Percentiles rank a stretch among this genome's conserved stretches.
phyloP scores from a whole-genome alignment of 2,113 vertebrate species.

The Salvelinus sp. region DNA sequence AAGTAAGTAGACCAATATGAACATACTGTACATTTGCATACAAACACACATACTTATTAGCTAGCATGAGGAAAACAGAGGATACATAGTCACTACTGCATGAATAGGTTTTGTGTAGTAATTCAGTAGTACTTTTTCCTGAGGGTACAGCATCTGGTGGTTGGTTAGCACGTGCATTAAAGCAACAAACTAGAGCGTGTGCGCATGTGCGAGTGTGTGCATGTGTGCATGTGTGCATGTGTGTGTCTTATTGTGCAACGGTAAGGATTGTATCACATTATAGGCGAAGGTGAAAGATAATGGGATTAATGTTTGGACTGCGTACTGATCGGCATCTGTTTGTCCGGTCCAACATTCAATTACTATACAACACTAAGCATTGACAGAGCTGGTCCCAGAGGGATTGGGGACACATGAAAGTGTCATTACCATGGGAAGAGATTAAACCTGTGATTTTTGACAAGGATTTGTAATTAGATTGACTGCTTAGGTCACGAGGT shows the following conservation, averaged over 20 bases:
- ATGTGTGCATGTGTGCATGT: neutral
- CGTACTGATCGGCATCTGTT: slow-evolving; percentile 1
- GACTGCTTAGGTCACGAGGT: neutral
- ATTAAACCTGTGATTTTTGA: neutral
- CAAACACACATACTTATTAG: too few species aligned
- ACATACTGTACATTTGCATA: too few species aligned
- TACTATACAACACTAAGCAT: slow-evolving; percentile 1
- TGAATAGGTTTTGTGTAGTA: too few species aligned
- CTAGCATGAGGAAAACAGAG: too few species aligned
- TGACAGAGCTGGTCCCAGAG: neutral
- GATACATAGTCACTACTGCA: too few species aligned
- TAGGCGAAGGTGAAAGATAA: slow-evolving; percentile 32
- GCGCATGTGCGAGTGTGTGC: too few species aligned
- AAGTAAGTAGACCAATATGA: too few species aligned
- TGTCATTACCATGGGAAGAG: neutral
- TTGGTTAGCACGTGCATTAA: neutral
- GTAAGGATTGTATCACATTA: slow-evolving; percentile 38
- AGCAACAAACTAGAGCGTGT: too few species aligned
- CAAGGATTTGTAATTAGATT: neutral
- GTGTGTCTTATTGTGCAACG: slow-evolving; percentile 9
- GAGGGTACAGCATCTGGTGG: too few species aligned
- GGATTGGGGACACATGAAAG: neutral
- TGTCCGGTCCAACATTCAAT: slow-evolving; percentile 23
- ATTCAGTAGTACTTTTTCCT: too few species aligned
- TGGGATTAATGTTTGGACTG: slow-evolving; percentile 32